Base-by-base conservation (phyloP, 2,888 invertebrate genomes). In the Lepidocyrtoides sp. region DNA sequence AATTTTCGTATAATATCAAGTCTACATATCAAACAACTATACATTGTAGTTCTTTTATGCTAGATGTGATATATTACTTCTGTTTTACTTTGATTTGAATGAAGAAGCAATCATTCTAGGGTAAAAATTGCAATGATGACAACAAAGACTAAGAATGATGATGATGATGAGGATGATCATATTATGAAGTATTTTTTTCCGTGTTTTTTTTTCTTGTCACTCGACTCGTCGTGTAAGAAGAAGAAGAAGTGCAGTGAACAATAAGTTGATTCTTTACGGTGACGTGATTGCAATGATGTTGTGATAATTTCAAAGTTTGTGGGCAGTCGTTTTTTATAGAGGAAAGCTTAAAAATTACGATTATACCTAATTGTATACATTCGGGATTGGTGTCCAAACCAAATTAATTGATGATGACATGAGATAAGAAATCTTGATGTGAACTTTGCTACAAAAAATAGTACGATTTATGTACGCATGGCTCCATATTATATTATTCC, bases 131-230 rank as follows among this genome's bases (percentile, higher is more conserved):
- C 69, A 57, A 69, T 85, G 72, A 29, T 66, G 83, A 23, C n/a
- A n/a, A n/a, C n/a, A n/a, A n/a, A n/a, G n/a, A n/a, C n/a, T n/a
- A n/a, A n/a, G n/a, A n/a, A n/a, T 48, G 83, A 60, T 60, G 41
- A 48, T 36, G 84, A 85, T 51, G 69, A 72, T 66, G 29, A 26
- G 48, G 51, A 66, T 69, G 54, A 54, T 81, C 32, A 69, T 23
- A 79, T 72, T 20, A 82, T 83, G 29, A 69, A 84, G 32, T 2
- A 66, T 8, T 69, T 84, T 84, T 83, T 84, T 84, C 84, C 84
- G 69, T 51, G 54, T 84, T 84, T 63, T 32, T 63, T 81, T 10
- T 48, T n/a, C 75, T 48, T 51, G 75, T 75, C 75, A 48, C 48
- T 75, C 23, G n/a, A 48, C 44, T 5, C n/a, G n/a, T n/a, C n/a